Evolutionary conservation across 2,113 vertebrate genomes (phyloP).

Genomic region (Oryzias melastigma): DNA sequence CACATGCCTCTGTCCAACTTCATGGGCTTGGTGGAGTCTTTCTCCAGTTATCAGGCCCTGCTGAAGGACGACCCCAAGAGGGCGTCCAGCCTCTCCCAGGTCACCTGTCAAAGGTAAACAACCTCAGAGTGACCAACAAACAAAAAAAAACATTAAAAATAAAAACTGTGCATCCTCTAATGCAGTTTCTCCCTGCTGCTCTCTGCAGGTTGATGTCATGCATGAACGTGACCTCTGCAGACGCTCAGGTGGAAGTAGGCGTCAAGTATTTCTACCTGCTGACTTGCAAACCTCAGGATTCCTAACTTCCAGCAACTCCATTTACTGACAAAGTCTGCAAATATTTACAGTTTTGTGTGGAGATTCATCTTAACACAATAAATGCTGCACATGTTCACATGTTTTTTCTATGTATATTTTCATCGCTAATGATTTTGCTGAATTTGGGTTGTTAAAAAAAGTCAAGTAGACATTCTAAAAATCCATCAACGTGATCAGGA

Average conservation of each 20-base stretch:
- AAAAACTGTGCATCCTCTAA: not conserved
- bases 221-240: constrained; percentile 66
- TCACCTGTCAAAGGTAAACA: constrained; percentile 76
- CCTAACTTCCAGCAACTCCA: constrained; percentile 7
- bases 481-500: too few species aligned
- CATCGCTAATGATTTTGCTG: too few species aligned
- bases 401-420: too few species aligned
- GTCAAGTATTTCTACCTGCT: constrained; percentile 69
- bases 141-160: not conserved
- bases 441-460: too few species aligned
- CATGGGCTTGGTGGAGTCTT: constrained; percentile 79
- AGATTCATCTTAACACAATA: too few species aligned
- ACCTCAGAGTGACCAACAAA: too few species aligned
- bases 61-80: constrained; percentile 64
- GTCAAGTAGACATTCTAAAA: too few species aligned
- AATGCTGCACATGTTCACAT: too few species aligned
- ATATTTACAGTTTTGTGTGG: too few species aligned
- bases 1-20: constrained; percentile 65
- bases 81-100: constrained; percentile 70
- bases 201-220: constrained; percentile 61
- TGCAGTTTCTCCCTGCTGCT: not conserved
- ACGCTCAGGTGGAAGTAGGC: constrained; percentile 60
- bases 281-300: constrained; percentile 57
- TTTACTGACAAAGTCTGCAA: not conserved
- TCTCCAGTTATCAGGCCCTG: constrained; percentile 77